Conservation (phyloP, 2,113 vertebrate species). For the Otus sunia region DNA sequence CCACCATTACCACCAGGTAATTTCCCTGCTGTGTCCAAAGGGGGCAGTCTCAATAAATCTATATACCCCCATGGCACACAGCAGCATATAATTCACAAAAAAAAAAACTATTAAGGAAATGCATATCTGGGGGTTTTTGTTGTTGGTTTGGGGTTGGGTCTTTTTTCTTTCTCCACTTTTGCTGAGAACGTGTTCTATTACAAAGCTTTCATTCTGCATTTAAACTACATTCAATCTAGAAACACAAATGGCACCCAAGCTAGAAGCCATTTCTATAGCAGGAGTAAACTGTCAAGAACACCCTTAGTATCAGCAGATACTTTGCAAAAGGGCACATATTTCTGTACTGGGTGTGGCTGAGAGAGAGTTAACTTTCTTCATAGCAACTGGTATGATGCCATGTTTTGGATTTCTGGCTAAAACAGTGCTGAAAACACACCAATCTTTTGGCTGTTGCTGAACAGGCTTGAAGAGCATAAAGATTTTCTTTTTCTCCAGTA, state of each 20-base stretch:
- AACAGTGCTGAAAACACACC: background rate
- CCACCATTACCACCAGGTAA: background rate
- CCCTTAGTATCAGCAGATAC: background rate
- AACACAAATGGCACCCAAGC: background rate
- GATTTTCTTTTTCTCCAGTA: rapidly evolving
- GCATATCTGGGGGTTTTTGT: background rate
- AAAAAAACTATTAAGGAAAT: background rate
- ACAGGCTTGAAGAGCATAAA: background rate
- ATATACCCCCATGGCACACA: background rate
- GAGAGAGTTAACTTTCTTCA: background rate
- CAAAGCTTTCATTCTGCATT: background rate
- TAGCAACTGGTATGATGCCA: background rate
- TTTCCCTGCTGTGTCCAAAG: background rate
- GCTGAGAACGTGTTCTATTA: background rate
- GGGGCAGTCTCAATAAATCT: background rate
- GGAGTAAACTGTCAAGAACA: background rate
- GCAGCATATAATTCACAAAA: background rate
- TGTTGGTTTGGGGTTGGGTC: background rate
- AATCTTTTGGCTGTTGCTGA: background rate
- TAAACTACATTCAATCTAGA: background rate
- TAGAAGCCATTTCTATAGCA: background rate
- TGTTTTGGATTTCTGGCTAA: background rate
- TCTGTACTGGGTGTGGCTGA: background rate
- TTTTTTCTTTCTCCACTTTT: background rate
- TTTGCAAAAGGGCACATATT: background rate